Evolutionary conservation across 2,113 vertebrate genomes (phyloP), one percentile per base, ranked within the genome.

Genomic region (Pterophyllum scalare): DNA sequence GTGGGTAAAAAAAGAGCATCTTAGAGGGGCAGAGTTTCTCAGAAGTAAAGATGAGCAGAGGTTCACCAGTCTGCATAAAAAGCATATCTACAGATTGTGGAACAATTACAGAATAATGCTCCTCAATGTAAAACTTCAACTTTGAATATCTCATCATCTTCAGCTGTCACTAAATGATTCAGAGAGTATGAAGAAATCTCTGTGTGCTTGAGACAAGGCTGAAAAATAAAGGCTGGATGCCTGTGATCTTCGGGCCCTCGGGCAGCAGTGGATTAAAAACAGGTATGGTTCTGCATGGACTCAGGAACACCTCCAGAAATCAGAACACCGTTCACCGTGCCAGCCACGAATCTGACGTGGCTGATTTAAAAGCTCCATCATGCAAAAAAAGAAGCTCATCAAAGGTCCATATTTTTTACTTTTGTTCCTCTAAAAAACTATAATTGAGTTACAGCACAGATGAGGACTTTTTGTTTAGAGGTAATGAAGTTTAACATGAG

Each of bases 401-500:
- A 11, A 31, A 60, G 19, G 15, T 60, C 57, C 15, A 22, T 65
- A 49, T 59, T 31, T 31, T 80, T 84, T 19, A 58, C 81, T 59
- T 26, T 58, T 35, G 3, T 12, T 77, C 13, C 13, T 57, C 24
- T 59, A 20, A 75, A 65, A 46, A 49, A 72, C n/a, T 19, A 6
- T 6, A 72, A 72, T n/a, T 0, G 65, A 19, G 19, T 49, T n/a
- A 31, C 2, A 11, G 3, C 17, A 64, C 28, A 20, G 35, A 40
- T 38, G 24, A 28, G n/a, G 38, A 64, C 46, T 58, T 75, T 31
- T 6, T 52, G 2, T 67, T 80, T 74, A 6, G 38, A 58, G 43
- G 78, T 77, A 57, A 74, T 61, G n/a, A 79, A 26, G 59, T 75
- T 82, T 17, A 83, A 22, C 57, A n/a, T 79, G 9, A 49, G 46